These are phyloP conservation scores for Limnephilus auricula DNA, from an alignment of 2,888 invertebrate genomes.

Conservation along the genomic window DNA sequence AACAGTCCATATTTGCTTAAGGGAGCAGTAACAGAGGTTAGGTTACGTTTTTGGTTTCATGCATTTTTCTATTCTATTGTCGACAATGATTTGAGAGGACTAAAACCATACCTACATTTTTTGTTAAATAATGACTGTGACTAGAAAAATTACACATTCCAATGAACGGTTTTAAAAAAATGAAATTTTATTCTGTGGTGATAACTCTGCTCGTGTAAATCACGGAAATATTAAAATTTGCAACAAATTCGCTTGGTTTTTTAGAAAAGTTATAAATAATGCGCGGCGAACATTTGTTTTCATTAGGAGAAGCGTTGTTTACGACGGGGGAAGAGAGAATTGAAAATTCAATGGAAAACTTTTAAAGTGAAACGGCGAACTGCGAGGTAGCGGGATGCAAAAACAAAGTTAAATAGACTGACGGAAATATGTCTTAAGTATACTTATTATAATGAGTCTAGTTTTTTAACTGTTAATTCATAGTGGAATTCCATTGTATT, in stretches of 20 bases:
- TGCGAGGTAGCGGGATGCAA: conserved; percentile 38
- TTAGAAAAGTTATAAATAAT: conserved; percentile 49
- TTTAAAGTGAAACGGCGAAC: conserved; percentile 38
- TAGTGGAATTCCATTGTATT: too few relatives aligned
- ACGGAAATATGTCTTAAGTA: neutral
- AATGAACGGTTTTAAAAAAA: neutral
- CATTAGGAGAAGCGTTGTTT: conserved; percentile 57
- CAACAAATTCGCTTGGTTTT: conserved; percentile 49
- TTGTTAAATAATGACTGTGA: too few relatives aligned
- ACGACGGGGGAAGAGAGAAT: conserved; percentile 36
- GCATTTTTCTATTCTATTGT: too few relatives aligned
- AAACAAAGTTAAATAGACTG: neutral
- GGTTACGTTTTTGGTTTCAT: too few relatives aligned
- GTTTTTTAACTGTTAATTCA: too few relatives aligned
- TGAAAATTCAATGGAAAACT: conserved; percentile 58
- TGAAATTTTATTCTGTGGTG: neutral
- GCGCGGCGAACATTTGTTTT: conserved; percentile 59
- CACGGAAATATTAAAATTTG: conserved; percentile 47
- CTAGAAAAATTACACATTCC: too few relatives aligned
- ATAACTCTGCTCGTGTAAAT: conserved; percentile 11
- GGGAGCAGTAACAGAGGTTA: too few relatives aligned
- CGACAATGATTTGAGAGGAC: too few relatives aligned
- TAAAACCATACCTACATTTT: too few relatives aligned
- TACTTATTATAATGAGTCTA: neutral
- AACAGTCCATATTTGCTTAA: too few relatives aligned